Conservation (phyloP, 2,888 invertebrate species). For the Drosophila histrio region DNA sequence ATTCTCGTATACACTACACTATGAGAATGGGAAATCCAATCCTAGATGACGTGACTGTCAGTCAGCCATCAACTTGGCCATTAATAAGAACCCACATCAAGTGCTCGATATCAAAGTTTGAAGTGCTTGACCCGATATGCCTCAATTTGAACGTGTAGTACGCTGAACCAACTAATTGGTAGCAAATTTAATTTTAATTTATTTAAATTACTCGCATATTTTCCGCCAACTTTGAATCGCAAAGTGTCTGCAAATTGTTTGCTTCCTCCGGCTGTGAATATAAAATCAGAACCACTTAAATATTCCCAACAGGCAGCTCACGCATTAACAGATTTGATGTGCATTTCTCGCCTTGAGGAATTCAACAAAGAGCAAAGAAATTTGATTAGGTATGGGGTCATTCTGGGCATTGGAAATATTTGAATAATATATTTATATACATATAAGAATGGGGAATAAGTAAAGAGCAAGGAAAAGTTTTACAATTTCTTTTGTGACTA, state of each 20-base stretch:
- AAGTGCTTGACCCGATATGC: neutral
- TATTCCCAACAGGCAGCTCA: slow-evolving; percentile 29
- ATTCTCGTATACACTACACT: neutral
- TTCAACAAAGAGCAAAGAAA: slow-evolving; percentile 6
- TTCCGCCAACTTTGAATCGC: neutral
- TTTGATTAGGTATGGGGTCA: neutral
- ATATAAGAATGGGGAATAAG: slow-evolving; percentile 20
- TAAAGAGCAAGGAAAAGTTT: slow-evolving; percentile 38
- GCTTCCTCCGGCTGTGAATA: neutral
- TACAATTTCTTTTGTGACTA: slow-evolving; percentile 19
- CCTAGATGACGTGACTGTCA: neutral
- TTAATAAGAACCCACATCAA: neutral
- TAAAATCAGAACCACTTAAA: slow-evolving; percentile 9
- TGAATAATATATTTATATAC: slow-evolving; percentile 25
- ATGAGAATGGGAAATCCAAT: neutral
- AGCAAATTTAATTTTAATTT: slow-evolving; percentile 4
- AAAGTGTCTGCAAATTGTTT: slow-evolving; percentile 16
- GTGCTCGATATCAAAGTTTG: neutral
- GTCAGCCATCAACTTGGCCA: neutral
- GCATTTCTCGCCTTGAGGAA: slow-evolving; percentile 33
- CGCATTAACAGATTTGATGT: slow-evolving; percentile 49
- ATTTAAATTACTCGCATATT: slow-evolving; percentile 6
- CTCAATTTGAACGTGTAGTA: no score
- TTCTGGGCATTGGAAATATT: slow-evolving; percentile 32
- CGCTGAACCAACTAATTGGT: neutral